Evolutionary conservation across 1,140 invertebrate genomes (phyloP).

Genomic region (Drosophila nigromelanica): DNA sequence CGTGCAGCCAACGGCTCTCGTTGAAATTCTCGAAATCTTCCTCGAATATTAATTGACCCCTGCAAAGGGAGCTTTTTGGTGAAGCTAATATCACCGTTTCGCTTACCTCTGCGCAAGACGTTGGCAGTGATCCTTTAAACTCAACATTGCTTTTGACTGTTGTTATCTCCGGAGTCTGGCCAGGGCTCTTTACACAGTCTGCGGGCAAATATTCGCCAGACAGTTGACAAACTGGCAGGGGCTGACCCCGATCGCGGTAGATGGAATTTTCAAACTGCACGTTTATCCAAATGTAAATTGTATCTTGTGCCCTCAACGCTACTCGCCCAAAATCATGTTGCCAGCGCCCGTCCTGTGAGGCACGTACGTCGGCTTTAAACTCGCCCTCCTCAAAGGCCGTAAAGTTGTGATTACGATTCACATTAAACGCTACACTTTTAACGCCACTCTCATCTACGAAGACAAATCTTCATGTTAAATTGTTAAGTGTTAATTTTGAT

Average conservation of each 20-base stretch:
- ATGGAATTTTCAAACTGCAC: conserved; percentile 65
- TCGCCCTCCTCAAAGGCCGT: conserved; percentile 66
- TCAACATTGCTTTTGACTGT: not conserved
- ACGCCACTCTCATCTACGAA: conserved; percentile 64
- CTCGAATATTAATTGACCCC: conserved; percentile 66
- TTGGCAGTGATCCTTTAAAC: not conserved
- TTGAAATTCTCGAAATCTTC: conserved; percentile 70
- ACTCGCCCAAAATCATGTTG: conserved; percentile 44
- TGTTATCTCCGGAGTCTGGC: not conserved
- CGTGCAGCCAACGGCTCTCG: conserved; percentile 60
- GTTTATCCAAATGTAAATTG: conserved; percentile 69
- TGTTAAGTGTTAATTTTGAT: not conserved
- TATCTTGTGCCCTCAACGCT: conserved; percentile 48
- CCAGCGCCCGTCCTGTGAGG: conserved; percentile 54
- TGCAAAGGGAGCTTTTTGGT: conserved; percentile 40
- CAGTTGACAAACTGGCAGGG: conserved; percentile 45
- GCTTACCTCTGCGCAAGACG: conserved; percentile 9
- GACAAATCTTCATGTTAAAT: not conserved
- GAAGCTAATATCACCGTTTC: conserved; percentile 36
- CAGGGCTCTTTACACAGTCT: conserved; percentile 12
- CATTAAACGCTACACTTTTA: conserved; percentile 71
- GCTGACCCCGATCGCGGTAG: conserved; percentile 47
- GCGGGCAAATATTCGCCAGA: conserved; percentile 40
- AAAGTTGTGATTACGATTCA: conserved; percentile 74
- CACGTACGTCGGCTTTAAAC: conserved; percentile 41